Base-by-base conservation (phyloP, 2,888 invertebrate genomes). In the Ormyrus rosae region DNA sequence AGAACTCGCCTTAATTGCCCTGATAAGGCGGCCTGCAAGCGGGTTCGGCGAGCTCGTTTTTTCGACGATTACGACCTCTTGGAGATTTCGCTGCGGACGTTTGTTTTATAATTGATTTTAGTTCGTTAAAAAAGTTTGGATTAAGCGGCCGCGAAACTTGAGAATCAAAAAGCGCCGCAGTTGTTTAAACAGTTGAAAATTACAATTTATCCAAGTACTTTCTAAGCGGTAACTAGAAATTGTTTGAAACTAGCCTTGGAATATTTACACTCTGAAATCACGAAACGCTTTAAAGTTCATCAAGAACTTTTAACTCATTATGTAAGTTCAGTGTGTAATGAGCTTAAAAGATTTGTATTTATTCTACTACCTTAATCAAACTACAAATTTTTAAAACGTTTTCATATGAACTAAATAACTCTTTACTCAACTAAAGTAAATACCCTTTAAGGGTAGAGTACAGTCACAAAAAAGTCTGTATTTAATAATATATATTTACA, bases 191-290 rank as follows among this genome's bases (percentile, higher is more conserved):
- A 19, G 34, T 19, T 51, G 45, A 64, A 74, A 78, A 63, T 61
- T 65, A 61, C 67, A 11, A 68, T 73, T 69, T 61, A 45, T 7
- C 48, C 2, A 58, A 65, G 67, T 69, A 75, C 75, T 75, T 71
- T 73, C 75, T 65, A 73, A 81, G 73, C 56, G 56, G 76, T 68
- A 80, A 80, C 77, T 81, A 81, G 77, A 69, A 72, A 81, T 81
- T 77, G 81, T 81, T 77, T 69, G 56, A 73, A 77, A 77, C 77
- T 72, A 61, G 56, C 63, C 60, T 45, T 13, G 60, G 67, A 69
- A 77, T 69, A 73, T 77, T 81, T 77, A 81, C 71, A 69, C 69
- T 69, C 65, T 19, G 45, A 69, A 81, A 81, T 81, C 81, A 81
- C 77, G 73, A 73, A 77, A 77, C 48, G 69, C 74, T 77, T 73